Conservation (phyloP, 2,113 vertebrate genomes). For the Entelurus aequoreus region DNA sequence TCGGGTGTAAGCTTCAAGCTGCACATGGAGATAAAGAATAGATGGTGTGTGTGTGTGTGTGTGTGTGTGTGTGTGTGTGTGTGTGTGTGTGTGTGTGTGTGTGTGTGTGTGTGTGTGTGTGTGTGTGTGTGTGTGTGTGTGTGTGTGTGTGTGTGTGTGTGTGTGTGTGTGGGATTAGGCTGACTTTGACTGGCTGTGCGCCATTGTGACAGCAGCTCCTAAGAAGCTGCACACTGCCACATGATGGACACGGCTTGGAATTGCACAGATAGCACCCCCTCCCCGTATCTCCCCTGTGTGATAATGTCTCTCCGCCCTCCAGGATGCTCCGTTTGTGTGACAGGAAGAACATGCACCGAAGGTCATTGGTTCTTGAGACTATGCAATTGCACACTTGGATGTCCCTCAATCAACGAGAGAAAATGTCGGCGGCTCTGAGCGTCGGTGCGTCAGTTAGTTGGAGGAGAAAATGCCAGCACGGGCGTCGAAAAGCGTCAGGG, state of each 20-base stretch:
- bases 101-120: constrained; percentile 14
- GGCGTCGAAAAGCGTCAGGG: background rate
- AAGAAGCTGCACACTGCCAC: constrained; percentile 70
- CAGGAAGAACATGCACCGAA: constrained; percentile 44
- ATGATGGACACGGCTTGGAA: constrained; percentile 62
- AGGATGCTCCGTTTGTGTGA: constrained; percentile 42
- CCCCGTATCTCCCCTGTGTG: constrained; percentile 7
- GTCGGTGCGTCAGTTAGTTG: background rate
- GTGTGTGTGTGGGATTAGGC: constrained; percentile 44
- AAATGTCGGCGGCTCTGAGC: background rate
- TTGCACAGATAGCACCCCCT: constrained; percentile 54
- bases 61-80: constrained; percentile 18
- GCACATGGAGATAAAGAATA: constrained; percentile 72
- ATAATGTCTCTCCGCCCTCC: constrained; percentile 24
- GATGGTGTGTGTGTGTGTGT: constrained; percentile 36
- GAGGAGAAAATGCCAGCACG: background rate
- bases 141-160: constrained; percentile 20
- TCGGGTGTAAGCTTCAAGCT: constrained; percentile 68
- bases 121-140: constrained; percentile 24
- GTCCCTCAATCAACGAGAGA: background rate
- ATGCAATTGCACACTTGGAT: constrained; percentile 23
- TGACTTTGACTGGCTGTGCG: constrained; percentile 61
- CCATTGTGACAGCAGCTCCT: constrained; percentile 54
- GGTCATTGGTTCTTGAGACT: constrained; percentile 36
- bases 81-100: constrained; percentile 19